Conservation (phyloP, 2,797 vertebrate species). For the Hapalemur alaotrensis region DNA sequence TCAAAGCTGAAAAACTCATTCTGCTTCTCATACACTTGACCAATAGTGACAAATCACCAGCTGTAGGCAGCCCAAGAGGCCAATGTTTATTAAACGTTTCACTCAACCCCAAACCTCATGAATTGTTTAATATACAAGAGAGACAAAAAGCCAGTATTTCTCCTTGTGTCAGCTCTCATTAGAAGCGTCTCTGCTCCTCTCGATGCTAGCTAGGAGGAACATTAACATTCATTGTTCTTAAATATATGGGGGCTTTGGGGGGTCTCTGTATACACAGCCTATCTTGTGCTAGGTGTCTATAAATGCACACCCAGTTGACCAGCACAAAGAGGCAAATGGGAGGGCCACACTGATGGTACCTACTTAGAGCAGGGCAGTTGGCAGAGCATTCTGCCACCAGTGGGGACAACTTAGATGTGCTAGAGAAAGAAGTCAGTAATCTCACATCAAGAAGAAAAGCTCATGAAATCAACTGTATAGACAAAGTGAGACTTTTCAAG, state of each 20-base stretch:
- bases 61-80: conserved; percentile 80
- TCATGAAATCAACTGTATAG: neutral
- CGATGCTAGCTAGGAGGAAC: conserved; percentile 80
- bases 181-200: conserved; percentile 81
- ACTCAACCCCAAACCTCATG: conserved; percentile 86
- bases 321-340: neutral
- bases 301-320: neutral
- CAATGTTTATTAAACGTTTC: conserved; percentile 86
- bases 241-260: conserved; percentile 19
- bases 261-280: conserved; percentile 10
- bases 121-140: conserved; percentile 85
- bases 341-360: fast-evolving
- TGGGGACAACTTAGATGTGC: neutral
- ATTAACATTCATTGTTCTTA: conserved; percentile 79
- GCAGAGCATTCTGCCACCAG: neutral
- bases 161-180: conserved; percentile 84
- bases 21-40: conserved; percentile 75
- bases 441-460: neutral
- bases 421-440: neutral
- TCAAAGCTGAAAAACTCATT: conserved; percentile 79
- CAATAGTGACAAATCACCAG: conserved; percentile 84
- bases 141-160: conserved; percentile 86
- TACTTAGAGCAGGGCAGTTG: neutral
- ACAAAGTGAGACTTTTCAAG: conserved; percentile 21
- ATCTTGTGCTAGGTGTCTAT: neutral